A percentile compares a stretch with the other conserved stretches of the same genome.
These are phyloP conservation scores for Andrena hattorfiana DNA, from an alignment of 2,888 invertebrate genomes.

Conservation along the genomic window DNA sequence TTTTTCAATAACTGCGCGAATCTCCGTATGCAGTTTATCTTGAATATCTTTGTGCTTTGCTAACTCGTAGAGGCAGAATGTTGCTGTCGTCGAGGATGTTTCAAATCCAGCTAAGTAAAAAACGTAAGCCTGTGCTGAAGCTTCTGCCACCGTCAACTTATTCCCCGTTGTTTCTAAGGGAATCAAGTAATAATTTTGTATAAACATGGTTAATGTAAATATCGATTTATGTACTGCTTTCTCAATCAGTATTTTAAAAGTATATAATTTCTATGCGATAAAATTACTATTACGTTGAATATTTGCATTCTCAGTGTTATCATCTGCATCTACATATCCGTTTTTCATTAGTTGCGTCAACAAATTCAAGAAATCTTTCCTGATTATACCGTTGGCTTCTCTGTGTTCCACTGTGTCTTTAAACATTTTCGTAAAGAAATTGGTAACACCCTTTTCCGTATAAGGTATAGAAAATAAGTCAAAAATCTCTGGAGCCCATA, in stretches of 20 bases:
- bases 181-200: not conserved
- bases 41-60: conserved; percentile 84
- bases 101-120: conserved; percentile 86
- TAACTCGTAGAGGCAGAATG: conserved; percentile 85
- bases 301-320: conserved; percentile 31
- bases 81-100: conserved; percentile 85
- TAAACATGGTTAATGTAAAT: not conserved
- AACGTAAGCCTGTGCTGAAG: conserved; percentile 85
- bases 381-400: conserved; percentile 74
- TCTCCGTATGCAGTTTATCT: conserved; percentile 83
- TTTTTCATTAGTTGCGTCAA: conserved; percentile 81
- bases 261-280: not conserved
- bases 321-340: conserved; percentile 73
- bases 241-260: not conserved
- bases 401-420: conserved; percentile 80
- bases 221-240: not conserved
- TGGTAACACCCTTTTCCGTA: conserved; percentile 66
- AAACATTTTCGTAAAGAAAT: conserved; percentile 82
- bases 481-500: conserved; percentile 75
- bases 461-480: conserved; percentile 74
- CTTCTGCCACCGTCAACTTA: conserved; percentile 82
- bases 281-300: conserved; percentile 22
- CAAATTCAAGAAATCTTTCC: conserved; percentile 83
- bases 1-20: conserved; percentile 79
- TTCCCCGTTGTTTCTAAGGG: not conserved